Conservation (phyloP, 2,797 vertebrate species). For the Hozukius guyotensis region DNA sequence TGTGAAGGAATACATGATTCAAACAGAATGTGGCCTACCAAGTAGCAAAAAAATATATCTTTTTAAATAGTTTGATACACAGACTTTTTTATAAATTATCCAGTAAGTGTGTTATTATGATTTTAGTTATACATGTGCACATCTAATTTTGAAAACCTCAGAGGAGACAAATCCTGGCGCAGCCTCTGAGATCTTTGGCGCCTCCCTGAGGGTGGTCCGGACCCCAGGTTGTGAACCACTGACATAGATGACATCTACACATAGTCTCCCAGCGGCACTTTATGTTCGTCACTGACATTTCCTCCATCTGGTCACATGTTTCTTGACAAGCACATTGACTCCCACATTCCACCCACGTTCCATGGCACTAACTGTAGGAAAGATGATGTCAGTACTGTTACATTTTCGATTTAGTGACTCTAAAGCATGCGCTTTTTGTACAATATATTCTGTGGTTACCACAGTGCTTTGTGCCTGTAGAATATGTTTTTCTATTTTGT, state of each 20-base stretch:
- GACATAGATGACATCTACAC: conserved; percentile 8
- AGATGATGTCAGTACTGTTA: conserved; percentile 39
- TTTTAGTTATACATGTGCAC: too few relatives aligned
- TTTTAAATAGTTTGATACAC: conserved; percentile 9
- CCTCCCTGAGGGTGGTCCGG: not conserved
- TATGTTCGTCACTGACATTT: conserved; percentile 40
- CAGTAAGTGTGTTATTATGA: too few relatives aligned
- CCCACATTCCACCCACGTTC: conserved; percentile 49
- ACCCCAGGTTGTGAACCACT: too few relatives aligned
- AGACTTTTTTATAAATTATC: too few relatives aligned
- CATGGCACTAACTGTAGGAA: conserved; percentile 43
- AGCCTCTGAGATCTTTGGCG: too few relatives aligned
- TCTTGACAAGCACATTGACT: not conserved
- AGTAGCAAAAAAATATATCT: too few relatives aligned
- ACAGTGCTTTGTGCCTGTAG: conserved; percentile 26
- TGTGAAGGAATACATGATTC: too few relatives aligned
- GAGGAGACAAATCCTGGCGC: too few relatives aligned
- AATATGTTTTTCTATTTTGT: conserved; percentile 67
- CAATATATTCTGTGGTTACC: conserved; percentile 18
- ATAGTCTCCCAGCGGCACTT: conserved; percentile 17
- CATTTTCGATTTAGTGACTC: conserved; percentile 16
- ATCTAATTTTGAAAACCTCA: too few relatives aligned
- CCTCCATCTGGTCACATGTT: conserved; percentile 20
- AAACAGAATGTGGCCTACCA: too few relatives aligned
- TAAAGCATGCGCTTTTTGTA: conserved; percentile 51